These are phyloP conservation scores for Allophyes oxyacanthae DNA, from an alignment of 2,888 invertebrate species.

Conservation along the genomic window DNA sequence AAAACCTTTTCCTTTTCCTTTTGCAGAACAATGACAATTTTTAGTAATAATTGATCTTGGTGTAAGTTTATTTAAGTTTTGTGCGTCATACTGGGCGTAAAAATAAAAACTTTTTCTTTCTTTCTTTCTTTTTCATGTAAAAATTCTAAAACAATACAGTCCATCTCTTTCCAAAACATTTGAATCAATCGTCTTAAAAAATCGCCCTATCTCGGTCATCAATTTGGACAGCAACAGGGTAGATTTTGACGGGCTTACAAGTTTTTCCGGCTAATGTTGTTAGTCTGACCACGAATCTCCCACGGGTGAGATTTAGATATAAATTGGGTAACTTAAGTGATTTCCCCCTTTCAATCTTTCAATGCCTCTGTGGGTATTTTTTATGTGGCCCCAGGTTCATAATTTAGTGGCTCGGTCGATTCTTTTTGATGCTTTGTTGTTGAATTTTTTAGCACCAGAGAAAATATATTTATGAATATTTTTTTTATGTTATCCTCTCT, in stretches of 20 bases:
- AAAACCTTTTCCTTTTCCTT: too few relatives aligned
- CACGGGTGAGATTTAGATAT: constrained; percentile 85
- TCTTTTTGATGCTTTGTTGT: constrained; percentile 28
- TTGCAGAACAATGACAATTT: too few relatives aligned
- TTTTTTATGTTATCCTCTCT: background rate
- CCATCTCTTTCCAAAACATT: constrained; percentile 11
- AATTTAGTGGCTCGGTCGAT: constrained; percentile 67
- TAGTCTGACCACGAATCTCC: constrained; percentile 85
- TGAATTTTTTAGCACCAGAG: constrained; percentile 2
- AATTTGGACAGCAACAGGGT: constrained; percentile 41
- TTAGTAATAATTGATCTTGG: too few relatives aligned
- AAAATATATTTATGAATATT: background rate
- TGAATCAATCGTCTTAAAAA: constrained; percentile 67
- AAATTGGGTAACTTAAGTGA: constrained; percentile 87
- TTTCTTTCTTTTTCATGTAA: too few relatives aligned
- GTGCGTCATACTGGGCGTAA: too few relatives aligned
- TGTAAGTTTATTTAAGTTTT: too few relatives aligned
- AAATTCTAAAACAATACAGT: too few relatives aligned
- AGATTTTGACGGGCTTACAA: constrained; percentile 71
- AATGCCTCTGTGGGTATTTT: constrained; percentile 83
- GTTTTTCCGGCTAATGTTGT: constrained; percentile 84
- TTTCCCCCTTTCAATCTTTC: constrained; percentile 88
- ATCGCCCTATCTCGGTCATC: constrained; percentile 60
- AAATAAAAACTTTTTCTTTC: too few relatives aligned
- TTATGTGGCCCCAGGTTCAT: constrained; percentile 72